Evolutionary conservation across 2,797 vertebrate species (phyloP).

Genomic region (Lophius americanus): DNA sequence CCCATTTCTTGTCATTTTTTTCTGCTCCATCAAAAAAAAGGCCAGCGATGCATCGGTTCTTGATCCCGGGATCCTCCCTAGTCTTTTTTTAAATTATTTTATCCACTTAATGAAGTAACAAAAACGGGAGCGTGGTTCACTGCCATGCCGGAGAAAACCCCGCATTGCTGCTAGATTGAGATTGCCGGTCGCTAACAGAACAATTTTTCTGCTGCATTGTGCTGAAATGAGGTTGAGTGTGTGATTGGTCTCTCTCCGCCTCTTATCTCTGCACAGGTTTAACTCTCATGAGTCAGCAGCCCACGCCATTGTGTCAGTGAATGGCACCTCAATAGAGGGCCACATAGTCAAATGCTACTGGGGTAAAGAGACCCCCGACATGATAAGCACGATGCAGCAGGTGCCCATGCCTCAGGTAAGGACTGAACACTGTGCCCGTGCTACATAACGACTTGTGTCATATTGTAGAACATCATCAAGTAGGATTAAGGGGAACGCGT

Average conservation of each 20-base stretch:
- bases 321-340: conserved; percentile 93
- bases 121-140: background rate
- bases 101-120: background rate
- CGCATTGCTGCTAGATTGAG: background rate
- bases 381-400: conserved; percentile 93
- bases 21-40: background rate
- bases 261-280: conserved; percentile 81
- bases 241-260: background rate
- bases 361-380: conserved; percentile 97
- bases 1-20: background rate
- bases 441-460: background rate
- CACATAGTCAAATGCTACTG: conserved; percentile 97
- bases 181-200: background rate
- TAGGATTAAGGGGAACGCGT: background rate
- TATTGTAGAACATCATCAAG: too few relatives aligned
- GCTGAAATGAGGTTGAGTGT: background rate
- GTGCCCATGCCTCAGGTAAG: conserved; percentile 83
- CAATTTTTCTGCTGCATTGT: background rate
- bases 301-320: conserved; percentile 96
- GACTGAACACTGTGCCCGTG: too few relatives aligned
- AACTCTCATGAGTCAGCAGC: conserved; percentile 95
- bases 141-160: background rate
- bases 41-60: background rate
- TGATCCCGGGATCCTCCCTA: background rate
- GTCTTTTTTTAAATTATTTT: background rate